These are phyloP conservation scores for Spea hammondii DNA, from an alignment of 2,797 vertebrate species.

Conservation along the genomic window DNA sequence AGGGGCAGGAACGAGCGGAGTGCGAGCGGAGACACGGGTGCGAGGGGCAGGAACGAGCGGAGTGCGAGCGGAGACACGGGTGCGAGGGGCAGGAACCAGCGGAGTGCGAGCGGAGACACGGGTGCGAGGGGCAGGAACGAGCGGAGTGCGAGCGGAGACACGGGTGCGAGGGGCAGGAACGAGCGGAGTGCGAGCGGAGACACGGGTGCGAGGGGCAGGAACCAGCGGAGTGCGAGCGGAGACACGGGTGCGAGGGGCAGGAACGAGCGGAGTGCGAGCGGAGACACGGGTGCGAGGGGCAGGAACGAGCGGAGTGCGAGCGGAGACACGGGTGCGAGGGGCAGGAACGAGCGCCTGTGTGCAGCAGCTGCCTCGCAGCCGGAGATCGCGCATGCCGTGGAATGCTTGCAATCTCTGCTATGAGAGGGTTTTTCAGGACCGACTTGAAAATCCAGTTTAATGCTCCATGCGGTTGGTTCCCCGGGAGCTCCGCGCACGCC, in stretches of 20 bases:
- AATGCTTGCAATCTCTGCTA: slow-evolving; percentile 69
- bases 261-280: no score
- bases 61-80: background rate
- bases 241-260: no score
- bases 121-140: no score
- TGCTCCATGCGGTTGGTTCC: slow-evolving; percentile 58
- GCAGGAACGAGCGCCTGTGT: slow-evolving; percentile 2
- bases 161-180: no score
- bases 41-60: background rate
- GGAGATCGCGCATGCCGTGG: slow-evolving; percentile 59
- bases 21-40: background rate
- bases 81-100: background rate
- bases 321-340: background rate
- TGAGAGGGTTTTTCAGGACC: slow-evolving; percentile 70
- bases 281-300: background rate
- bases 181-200: no score
- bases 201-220: no score
- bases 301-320: background rate
- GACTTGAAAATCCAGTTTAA: slow-evolving; percentile 76
- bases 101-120: background rate
- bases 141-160: no score
- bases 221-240: no score
- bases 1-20: background rate
- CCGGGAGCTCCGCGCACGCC: slow-evolving; percentile 69
- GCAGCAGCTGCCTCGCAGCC: slow-evolving; percentile 50